Percentiles rank a stretch among this genome's conserved stretches.
Conservation (phyloP, 2,888 invertebrate species). For the Sarcophaga carnaria region DNA sequence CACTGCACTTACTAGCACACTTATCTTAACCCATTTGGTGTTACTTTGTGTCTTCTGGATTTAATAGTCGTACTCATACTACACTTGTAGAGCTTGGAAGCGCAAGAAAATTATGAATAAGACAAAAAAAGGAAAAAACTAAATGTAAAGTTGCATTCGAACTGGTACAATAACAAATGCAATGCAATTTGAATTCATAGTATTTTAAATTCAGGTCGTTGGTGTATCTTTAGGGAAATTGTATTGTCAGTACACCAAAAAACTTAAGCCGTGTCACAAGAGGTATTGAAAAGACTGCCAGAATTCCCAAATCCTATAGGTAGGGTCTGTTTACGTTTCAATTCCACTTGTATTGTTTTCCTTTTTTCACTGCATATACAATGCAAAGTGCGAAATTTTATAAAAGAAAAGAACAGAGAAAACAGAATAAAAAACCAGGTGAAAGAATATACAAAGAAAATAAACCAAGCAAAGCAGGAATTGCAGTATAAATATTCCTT, state of each 20-base stretch:
- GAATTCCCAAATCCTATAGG: slow-evolving; percentile 1
- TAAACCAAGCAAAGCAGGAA: slow-evolving; percentile 55
- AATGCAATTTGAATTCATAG: slow-evolving; percentile 46
- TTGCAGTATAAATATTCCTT: slow-evolving; percentile 60
- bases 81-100: neutral
- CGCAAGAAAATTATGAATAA: neutral
- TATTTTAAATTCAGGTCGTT: slow-evolving; percentile 60
- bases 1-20: neutral
- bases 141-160: slow-evolving; percentile 2
- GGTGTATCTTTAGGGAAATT: slow-evolving; percentile 44
- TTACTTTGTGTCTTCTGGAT: slow-evolving; percentile 34
- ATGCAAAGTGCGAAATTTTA: slow-evolving; percentile 26
- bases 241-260: slow-evolving; percentile 50
- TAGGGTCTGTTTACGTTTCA: no score
- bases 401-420: no score
- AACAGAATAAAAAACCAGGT: no score
- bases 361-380: neutral
- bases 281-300: neutral
- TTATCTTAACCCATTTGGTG: slow-evolving; percentile 52
- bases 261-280: neutral
- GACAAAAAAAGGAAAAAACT: neutral
- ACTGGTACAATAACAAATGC: slow-evolving; percentile 6
- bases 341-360: neutral
- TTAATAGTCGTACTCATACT: neutral
- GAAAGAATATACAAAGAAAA: neutral